Conservation (phyloP, 2,797 vertebrate species). For the Periparus ater region DNA sequence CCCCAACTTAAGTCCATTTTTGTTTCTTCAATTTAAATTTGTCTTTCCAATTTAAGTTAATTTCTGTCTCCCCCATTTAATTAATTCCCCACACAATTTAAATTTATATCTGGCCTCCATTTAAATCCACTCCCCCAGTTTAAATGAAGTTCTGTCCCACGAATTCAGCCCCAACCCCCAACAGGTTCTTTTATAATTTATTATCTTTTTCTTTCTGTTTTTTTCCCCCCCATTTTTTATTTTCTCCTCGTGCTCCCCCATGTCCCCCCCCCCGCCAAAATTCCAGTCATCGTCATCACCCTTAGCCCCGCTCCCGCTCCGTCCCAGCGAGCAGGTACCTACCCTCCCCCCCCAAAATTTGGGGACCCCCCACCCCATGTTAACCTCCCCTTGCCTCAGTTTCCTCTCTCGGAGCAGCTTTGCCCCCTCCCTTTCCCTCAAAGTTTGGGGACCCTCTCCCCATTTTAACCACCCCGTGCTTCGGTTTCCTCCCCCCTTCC, state of each 20-base stretch:
- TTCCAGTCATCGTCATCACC: not conserved
- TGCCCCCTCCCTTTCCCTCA: too few relatives aligned
- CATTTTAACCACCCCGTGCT: too few relatives aligned
- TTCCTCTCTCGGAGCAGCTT: too few relatives aligned
- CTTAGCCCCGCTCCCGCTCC: not conserved
- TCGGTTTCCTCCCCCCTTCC: too few relatives aligned
- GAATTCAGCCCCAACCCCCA: not conserved
- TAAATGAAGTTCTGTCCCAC: not conserved
- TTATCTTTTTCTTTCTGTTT: not conserved
- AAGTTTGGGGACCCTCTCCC: too few relatives aligned
- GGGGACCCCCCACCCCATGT: too few relatives aligned
- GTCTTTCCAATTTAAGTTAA: not conserved
- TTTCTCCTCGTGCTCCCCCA: not conserved
- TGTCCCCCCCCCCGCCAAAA: not conserved
- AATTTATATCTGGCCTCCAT: too few relatives aligned
- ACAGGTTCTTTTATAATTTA: not conserved
- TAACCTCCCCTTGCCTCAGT: too few relatives aligned
- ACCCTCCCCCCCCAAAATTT: too few relatives aligned
- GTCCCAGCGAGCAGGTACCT: too few relatives aligned
- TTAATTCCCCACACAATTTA: too few relatives aligned
- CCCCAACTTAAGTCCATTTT: too few relatives aligned
- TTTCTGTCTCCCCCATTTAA: not conserved
- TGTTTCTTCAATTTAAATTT: not conserved
- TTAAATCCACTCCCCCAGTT: not conserved
- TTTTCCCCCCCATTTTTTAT: not conserved